These are phyloP conservation scores for Portunus trituberculatus DNA, from an alignment of 1,140 invertebrate genomes.

Conservation along the genomic window DNA sequence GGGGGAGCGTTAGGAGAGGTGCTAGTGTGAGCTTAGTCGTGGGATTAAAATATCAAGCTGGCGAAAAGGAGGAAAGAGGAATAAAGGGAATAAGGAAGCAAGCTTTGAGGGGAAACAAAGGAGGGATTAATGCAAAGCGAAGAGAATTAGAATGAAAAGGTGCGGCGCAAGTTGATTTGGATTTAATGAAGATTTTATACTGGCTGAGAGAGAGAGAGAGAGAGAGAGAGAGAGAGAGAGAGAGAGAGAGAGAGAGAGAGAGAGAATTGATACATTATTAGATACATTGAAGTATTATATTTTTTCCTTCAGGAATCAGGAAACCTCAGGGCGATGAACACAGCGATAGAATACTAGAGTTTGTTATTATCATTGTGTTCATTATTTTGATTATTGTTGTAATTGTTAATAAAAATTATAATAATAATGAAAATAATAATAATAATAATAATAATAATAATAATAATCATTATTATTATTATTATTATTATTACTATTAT, in stretches of 20 bases:
- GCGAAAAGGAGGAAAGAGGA: neutral
- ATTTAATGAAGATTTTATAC: neutral
- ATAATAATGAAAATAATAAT: too few species aligned
- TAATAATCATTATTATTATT: too few species aligned
- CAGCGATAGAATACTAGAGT: too few species aligned
- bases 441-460: too few species aligned
- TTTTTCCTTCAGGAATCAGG: too few species aligned
- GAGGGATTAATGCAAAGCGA: neutral
- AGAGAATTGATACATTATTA: too few species aligned
- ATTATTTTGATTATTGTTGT: too few species aligned
- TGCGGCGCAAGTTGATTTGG: neutral
- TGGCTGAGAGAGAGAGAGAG: neutral
- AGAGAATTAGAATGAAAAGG: slow-evolving; percentile 14
- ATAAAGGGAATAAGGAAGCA: neutral
- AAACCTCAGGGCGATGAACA: too few species aligned
- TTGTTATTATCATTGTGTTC: too few species aligned
- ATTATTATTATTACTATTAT: too few species aligned
- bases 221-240: slow-evolving; percentile 8
- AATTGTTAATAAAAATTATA: too few species aligned
- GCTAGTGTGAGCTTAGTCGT: neutral
- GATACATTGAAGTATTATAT: too few species aligned
- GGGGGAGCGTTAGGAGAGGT: neutral
- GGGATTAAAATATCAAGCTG: slow-evolving; percentile 12
- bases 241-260: neutral
- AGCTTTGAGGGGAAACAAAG: neutral